Conservation (phyloP, 1,140 invertebrate genomes). For the Dendrolimus kikuchii region DNA sequence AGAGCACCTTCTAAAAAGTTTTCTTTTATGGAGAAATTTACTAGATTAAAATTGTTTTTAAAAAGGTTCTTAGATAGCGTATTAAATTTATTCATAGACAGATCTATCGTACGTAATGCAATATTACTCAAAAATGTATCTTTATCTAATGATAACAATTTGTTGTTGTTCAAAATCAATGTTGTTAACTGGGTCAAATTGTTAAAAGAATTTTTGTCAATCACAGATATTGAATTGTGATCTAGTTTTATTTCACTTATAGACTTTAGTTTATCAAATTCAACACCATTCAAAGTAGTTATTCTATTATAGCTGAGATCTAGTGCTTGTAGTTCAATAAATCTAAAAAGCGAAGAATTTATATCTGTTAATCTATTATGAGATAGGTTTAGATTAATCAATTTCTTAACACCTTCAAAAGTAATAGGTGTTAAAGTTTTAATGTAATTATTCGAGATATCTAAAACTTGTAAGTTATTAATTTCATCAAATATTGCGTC, state of each 20-base stretch:
- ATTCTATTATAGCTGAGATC: constrained; percentile 33
- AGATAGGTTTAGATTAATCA: constrained; percentile 24
- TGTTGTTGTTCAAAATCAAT: constrained; percentile 33
- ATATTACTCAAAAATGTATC: constrained; percentile 20
- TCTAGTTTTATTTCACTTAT: constrained; percentile 26
- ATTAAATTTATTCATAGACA: constrained; percentile 30
- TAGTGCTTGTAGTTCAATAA: constrained; percentile 22
- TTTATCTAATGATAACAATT: constrained; percentile 22
- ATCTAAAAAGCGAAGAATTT: constrained; percentile 31
- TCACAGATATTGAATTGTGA: constrained; percentile 23
- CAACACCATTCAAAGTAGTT: constrained; percentile 13
- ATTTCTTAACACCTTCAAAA: constrained; percentile 31
- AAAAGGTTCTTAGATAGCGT: constrained; percentile 29
- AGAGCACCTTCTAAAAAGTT: constrained; percentile 33
- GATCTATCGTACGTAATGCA: constrained; percentile 22
- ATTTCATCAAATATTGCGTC: constrained; percentile 25
- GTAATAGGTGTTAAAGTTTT: constrained; percentile 15
- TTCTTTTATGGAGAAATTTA: constrained; percentile 23
- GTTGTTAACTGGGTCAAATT: constrained; percentile 17
- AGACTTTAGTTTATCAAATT: constrained; percentile 25
- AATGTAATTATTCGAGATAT: constrained; percentile 39
- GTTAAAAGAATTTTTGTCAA: constrained; percentile 27
- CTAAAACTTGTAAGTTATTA: constrained; percentile 20
- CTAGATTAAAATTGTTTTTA: constrained; percentile 23
- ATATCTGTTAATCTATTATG: constrained; percentile 30